These are phyloP conservation scores for Enteromius treurensis DNA, from an alignment of 2,797 vertebrate genomes.

Conservation along the genomic window DNA sequence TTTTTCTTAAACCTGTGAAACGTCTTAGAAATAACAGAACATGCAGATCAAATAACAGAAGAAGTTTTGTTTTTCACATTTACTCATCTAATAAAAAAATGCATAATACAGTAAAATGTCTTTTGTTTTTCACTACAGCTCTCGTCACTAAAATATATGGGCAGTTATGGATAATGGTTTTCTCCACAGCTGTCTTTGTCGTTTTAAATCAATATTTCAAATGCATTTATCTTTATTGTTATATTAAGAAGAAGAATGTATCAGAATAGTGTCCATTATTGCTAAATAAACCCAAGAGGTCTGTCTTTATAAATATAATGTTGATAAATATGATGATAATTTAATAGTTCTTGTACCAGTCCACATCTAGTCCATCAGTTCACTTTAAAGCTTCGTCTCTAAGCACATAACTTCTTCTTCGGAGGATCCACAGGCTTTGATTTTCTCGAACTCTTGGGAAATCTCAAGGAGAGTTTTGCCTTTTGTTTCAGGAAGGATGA, in stretches of 20 bases:
- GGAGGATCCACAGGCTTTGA: constrained; percentile 66
- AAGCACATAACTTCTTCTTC: constrained; percentile 10
- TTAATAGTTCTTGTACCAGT: not conserved
- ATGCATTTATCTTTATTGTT: not conserved
- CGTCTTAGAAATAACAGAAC: not conserved
- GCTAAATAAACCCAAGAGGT: not conserved
- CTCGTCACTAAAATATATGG: not conserved
- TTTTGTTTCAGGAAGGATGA: constrained; percentile 79
- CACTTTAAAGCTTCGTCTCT: constrained; percentile 72
- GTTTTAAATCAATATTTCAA: not conserved
- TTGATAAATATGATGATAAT: not conserved
- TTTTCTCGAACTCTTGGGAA: constrained; percentile 69
- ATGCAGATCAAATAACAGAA: not conserved
- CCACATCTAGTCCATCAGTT: not conserved
- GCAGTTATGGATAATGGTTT: not conserved
- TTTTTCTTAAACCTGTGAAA: not conserved
- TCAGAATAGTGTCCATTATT: too few species aligned
- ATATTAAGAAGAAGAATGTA: not conserved
- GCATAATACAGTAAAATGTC: not conserved
- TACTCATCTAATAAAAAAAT: not conserved
- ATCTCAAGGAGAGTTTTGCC: constrained; percentile 77
- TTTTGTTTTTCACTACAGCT: not conserved
- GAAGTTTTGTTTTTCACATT: not conserved
- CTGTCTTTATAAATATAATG: not conserved
- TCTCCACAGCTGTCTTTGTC: not conserved